Evolutionary conservation across 2,888 invertebrate genomes (phyloP).

Genomic region (Steinernema carpocapsae): DNA sequence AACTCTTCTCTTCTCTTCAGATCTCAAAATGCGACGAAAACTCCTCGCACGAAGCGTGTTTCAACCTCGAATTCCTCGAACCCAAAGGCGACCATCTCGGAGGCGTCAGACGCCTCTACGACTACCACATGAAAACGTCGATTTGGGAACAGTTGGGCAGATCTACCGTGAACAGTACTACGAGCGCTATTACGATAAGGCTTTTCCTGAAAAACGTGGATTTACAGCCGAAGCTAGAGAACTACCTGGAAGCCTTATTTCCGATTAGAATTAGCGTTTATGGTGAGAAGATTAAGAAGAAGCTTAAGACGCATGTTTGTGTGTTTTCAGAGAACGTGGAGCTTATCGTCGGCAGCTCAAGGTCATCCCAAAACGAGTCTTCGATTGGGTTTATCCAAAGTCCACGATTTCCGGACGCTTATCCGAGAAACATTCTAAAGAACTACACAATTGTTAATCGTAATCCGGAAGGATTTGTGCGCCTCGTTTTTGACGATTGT

Average conservation of each 20-base stretch:
- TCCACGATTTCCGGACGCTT: constrained; percentile 54
- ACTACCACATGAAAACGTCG: constrained; percentile 42
- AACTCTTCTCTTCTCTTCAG: constrained; percentile 37
- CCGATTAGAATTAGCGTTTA: constrained; percentile 40
- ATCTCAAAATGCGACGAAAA: constrained; percentile 47
- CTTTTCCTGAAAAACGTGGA: constrained; percentile 46
- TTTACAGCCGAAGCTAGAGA: constrained; percentile 39
- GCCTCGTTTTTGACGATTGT: constrained; percentile 55
- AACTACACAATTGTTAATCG: constrained; percentile 54
- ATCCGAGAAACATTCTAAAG: constrained; percentile 50
- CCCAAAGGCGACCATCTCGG: constrained; percentile 44
- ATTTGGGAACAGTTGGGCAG: constrained; percentile 42
- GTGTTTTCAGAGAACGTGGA: not conserved
- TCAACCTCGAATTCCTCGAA: constrained; percentile 49
- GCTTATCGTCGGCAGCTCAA: constrained; percentile 7
- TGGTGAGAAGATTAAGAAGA: constrained; percentile 27
- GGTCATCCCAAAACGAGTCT: constrained; percentile 21
- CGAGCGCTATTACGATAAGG: constrained; percentile 39
- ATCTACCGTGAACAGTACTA: constrained; percentile 39
- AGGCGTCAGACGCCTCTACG: constrained; percentile 26
- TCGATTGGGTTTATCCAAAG: constrained; percentile 47
- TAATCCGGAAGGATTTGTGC: constrained; percentile 47
- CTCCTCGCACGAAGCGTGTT: constrained; percentile 43
- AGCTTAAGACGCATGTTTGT: not conserved
- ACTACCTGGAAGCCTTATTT: constrained; percentile 42